phyloP scores from a whole-genome alignment of 2,113 vertebrate species.

The Aphyosemion australe region DNA sequence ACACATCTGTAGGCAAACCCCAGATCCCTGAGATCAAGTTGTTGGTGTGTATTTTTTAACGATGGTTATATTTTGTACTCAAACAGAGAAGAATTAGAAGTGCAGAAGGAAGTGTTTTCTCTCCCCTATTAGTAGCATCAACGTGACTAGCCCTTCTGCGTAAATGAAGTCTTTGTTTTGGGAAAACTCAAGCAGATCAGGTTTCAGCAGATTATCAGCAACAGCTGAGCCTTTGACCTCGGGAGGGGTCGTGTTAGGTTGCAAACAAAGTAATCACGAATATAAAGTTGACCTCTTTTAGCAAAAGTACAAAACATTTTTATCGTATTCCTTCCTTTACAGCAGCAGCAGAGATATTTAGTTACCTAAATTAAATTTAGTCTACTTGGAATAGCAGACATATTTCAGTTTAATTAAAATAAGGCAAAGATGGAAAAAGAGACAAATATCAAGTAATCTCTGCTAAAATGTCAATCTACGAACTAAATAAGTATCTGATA shows the following conservation, averaged over 20 bases:
- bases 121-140: slow-evolving; percentile 19
- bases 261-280: too few species aligned
- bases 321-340: not conserved
- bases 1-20: not conserved
- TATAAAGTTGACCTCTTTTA: too few species aligned
- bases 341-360: too few species aligned
- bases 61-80: not conserved
- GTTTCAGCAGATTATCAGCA: slow-evolving; percentile 54
- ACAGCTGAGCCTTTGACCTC: slow-evolving; percentile 33
- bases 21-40: not conserved
- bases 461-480: too few species aligned
- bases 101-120: not conserved
- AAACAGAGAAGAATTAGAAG: not conserved
- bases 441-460: too few species aligned
- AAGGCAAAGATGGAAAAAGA: too few species aligned
- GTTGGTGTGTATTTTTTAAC: not conserved
- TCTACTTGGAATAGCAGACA: too few species aligned
- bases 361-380: too few species aligned
- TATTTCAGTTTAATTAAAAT: too few species aligned
- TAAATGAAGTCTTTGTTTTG: slow-evolving; percentile 65
- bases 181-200: slow-evolving; percentile 46
- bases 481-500: too few species aligned
- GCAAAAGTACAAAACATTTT: not conserved
- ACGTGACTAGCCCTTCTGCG: slow-evolving; percentile 16
- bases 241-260: too few species aligned